Evolutionary conservation across 2,888 invertebrate species (phyloP), one percentile per base, ranked within the genome.

Genomic region (Norana najaformis): DNA sequence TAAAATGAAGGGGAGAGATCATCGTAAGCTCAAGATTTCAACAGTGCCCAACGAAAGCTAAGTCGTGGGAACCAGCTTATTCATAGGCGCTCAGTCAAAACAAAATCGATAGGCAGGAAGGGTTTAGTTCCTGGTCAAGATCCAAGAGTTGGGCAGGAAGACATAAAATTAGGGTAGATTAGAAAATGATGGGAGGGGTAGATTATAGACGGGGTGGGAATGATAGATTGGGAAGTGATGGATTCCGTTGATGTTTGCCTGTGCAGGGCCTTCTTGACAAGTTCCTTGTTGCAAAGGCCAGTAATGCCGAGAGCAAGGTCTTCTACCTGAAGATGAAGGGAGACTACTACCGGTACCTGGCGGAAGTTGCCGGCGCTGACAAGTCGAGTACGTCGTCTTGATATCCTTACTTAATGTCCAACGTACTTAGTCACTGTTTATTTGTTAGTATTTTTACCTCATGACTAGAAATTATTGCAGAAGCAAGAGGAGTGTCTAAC

Each of bases 271-370:
- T 99, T 95, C 96, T 99, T 95, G 98, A 99, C 96, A 98, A 98
- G 96, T 98, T 97, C 96, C 97, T 99, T 96, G 98, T 99, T 96
- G 98, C 98, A 95, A 98, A 98, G 97, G 98, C 99, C 96, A 98
- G 97, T 96, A 98, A 97, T 96, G 97, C 98, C 95, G 98, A 99
- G 96, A 98, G 98, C 96, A 98, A 98, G 97, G 99, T 99, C 95
- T 99, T 99, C 96, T 99, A 99, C 96, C 97, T 99, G 96, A 99
- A 99, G 97, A 99, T 99, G 99, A 99, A 99, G 96, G 99, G 99
- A 95, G 99, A 99, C 96, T 99, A 99, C 96, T 99, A 98, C 96
- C 97, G 99, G 97, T 99, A 99, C 96, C 97, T 99, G 95, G 99
- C 99, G 95, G 99, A 99, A 97, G 99, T 99, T 95, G 98, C 99